phyloP scores from a whole-genome alignment of 1,140 invertebrate genomes.

The Cataglyphis hispanica region DNA sequence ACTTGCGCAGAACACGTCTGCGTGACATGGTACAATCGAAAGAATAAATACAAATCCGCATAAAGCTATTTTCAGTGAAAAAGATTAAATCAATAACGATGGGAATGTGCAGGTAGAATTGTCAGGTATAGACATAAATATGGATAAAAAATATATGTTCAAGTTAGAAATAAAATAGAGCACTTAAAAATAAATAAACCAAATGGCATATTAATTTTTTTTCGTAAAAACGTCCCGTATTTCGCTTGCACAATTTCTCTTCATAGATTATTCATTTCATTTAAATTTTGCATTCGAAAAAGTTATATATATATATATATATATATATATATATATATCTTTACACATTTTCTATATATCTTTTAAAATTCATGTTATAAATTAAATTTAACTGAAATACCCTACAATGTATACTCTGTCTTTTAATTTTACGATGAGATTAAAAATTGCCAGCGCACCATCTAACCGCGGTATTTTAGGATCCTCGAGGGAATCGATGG shows the following conservation, averaged over 20 bases:
- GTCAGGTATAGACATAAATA: neutral
- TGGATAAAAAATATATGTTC: neutral
- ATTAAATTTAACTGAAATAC: constrained; percentile 17
- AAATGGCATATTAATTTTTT: neutral
- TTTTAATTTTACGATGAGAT: constrained; percentile 35
- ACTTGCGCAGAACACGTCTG: neutral
- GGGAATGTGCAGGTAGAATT: neutral
- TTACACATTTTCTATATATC: too few relatives aligned
- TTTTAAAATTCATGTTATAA: neutral
- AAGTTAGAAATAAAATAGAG: constrained; percentile 8
- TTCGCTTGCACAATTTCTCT: neutral
- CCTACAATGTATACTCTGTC: neutral
- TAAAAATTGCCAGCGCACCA: constrained; percentile 37
- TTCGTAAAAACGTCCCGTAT: neutral
- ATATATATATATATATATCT: neutral
- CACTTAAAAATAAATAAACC: constrained; percentile 17
- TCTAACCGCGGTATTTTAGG: constrained; percentile 16
- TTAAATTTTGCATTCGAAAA: neutral
- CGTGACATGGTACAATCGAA: constrained; percentile 5
- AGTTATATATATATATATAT: neutral
- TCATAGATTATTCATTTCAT: neutral
- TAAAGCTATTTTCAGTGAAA: constrained; percentile 15
- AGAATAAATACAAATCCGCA: constrained; percentile 37
- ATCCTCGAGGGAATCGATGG: constrained; percentile 16
- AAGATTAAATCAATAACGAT: constrained; percentile 38